These are phyloP conservation scores for Lytechinus pictus DNA, from an alignment of 35 echinoderm and acorn worm genomes.

Conservation along the genomic window DNA sequence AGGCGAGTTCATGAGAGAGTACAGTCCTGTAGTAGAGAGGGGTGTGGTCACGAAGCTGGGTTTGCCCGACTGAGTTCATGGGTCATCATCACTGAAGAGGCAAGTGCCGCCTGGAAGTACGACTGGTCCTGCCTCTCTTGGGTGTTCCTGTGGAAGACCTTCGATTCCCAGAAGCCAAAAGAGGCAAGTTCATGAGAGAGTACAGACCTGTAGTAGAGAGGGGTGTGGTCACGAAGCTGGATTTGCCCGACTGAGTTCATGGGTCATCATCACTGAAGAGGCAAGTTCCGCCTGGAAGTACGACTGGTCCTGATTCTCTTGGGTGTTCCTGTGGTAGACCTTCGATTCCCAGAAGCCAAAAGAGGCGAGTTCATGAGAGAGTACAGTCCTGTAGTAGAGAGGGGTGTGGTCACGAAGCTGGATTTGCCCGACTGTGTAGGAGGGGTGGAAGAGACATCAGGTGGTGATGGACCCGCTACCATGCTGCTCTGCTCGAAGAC, in stretches of 20 bases:
- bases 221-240: constrained; percentile 40
- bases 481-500: constrained; percentile 24
- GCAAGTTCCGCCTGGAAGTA: constrained; percentile 4
- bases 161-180: neutral
- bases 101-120: neutral
- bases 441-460: constrained; percentile 20
- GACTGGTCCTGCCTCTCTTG: neutral
- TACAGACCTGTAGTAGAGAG: constrained; percentile 53
- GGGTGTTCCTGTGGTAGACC: neutral
- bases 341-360: constrained; percentile 23
- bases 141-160: neutral
- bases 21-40: constrained; percentile 49
- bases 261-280: neutral
- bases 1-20: constrained; percentile 56
- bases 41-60: constrained; percentile 43
- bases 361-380: constrained; percentile 56
- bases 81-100: neutral
- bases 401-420: constrained; percentile 42
- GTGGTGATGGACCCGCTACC: neutral
- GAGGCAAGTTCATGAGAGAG: constrained; percentile 53
- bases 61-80: too few relatives aligned
- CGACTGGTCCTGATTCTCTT: constrained; percentile 16
- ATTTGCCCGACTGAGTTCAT: neutral
- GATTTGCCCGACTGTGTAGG: constrained; percentile 44
- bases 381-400: constrained; percentile 53